A percentile compares a stretch with the other conserved stretches of the same genome.
These are phyloP conservation scores for Drosophila saltans DNA, from an alignment of 1,140 invertebrate genomes.

Conservation along the genomic window DNA sequence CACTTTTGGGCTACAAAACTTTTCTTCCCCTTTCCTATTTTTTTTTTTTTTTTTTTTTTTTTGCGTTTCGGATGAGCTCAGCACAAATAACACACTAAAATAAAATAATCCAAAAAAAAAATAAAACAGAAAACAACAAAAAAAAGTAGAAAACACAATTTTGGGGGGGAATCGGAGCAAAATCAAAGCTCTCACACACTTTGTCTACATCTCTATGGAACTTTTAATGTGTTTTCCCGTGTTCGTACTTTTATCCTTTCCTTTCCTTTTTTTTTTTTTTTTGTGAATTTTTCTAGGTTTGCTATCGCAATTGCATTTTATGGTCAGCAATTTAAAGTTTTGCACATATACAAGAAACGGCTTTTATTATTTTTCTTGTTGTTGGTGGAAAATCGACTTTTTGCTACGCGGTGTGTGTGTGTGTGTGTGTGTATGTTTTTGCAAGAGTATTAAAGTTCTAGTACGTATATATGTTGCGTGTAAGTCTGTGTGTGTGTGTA, in stretches of 20 bases:
- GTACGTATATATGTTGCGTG: slow-evolving; percentile 15
- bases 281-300: slow-evolving; percentile 21
- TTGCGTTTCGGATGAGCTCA: slow-evolving; percentile 64
- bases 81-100: slow-evolving; percentile 32
- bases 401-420: slow-evolving; percentile 38
- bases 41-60: slow-evolving; percentile 20
- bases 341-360: slow-evolving; percentile 61
- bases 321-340: slow-evolving; percentile 65
- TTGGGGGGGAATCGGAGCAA: slow-evolving; percentile 8
- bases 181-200: slow-evolving; percentile 23
- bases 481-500: slow-evolving; percentile 44
- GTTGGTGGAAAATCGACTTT: slow-evolving; percentile 78
- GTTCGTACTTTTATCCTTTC: too few relatives aligned
- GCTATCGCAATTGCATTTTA: slow-evolving; percentile 41
- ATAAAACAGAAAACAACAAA: background rate
- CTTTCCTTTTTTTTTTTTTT: slow-evolving; percentile 14
- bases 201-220: slow-evolving; percentile 33
- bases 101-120: background rate
- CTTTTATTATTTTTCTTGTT: slow-evolving; percentile 2
- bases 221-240: slow-evolving; percentile 5
- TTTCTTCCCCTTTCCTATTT: slow-evolving; percentile 21
- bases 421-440: slow-evolving; percentile 4
- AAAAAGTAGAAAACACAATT: background rate
- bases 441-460: too few relatives aligned
- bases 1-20: slow-evolving; percentile 5